Evolutionary conservation across 2,888 invertebrate species (phyloP), one percentile per base, ranked within the genome.

Genomic region (Drosophila emarginata): DNA sequence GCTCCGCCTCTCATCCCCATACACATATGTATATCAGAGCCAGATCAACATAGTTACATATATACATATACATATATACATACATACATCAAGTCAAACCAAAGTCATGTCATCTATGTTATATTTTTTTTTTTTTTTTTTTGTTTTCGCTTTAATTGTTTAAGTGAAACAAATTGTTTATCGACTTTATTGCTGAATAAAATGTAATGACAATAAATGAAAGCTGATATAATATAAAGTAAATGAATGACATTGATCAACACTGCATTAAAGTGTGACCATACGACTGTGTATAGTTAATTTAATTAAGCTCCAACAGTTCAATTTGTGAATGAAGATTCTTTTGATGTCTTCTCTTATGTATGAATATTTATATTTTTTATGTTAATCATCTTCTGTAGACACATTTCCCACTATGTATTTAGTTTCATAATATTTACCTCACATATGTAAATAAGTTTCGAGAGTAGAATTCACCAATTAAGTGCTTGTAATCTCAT

Each of bases 11-110:
- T 2, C 72, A 73, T 67, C 63, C 72, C 4, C 85, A 80, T 14
- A 32, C 56, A 1, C 75, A 73, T 2, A 12, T 77, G 14, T 87
- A 75, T 39, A 61, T 83, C 4, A 76, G 87, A 61, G 75, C 81
- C 32, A 79, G 89, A 56, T 66, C 85, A 21, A 11, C 45, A 11
- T 90, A 82, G 39, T 32, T 32, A 73, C 1, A 12, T 77, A n/a
- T 87, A 74, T 39, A 61, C 82, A 53, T 67, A 83, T 18, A 9
- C 11, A 11, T 90, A 82, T 37, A 11, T 2, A 12, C 6, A 14
- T 14, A 2, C 14, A n/a, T 54, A n/a, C 9, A 11, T 0, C 50
- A 21, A 51, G 50, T 14, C 51, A 53, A 52, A 52, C 23, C 69
- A 70, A 70, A 52, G 64, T 32, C 32, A 9, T 32, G 64, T 26